Evolutionary conservation across 1,140 invertebrate genomes (phyloP).

Genomic region (Acromyrmex heyeri): DNA sequence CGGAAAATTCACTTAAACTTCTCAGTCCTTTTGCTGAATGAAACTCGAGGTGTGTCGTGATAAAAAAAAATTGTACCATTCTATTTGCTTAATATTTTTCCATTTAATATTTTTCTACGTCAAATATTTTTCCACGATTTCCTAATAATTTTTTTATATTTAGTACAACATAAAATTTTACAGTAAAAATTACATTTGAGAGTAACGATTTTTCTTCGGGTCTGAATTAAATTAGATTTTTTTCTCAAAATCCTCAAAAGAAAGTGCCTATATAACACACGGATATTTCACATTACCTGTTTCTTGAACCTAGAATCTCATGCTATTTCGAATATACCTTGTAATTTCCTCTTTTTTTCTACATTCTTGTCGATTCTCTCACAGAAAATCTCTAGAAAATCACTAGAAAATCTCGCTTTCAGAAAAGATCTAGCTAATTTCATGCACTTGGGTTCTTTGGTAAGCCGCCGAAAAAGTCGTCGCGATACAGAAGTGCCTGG

Average conservation of each 20-base stretch:
- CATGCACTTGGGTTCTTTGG: not conserved
- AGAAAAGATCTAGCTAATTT: not conserved
- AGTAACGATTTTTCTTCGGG: not conserved
- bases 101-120: too few species aligned
- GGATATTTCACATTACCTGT: not conserved
- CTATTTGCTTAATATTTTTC: not conserved
- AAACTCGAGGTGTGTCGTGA: not conserved
- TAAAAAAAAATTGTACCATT: not conserved
- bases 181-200: not conserved
- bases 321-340: not conserved
- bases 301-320: not conserved
- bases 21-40: not conserved
- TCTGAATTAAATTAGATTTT: constrained; percentile 1
- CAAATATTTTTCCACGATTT: not conserved
- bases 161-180: not conserved
- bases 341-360: not conserved
- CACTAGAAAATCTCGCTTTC: not conserved
- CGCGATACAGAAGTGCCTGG: constrained; percentile 66
- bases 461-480: constrained; percentile 49
- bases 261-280: not conserved
- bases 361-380: not conserved
- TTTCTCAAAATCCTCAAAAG: not conserved
- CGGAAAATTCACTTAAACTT: not conserved
- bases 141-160: not conserved
- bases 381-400: too few species aligned